Percentiles rank a stretch among this genome's conserved stretches.
phyloP scores from a whole-genome alignment of 1,140 invertebrate genomes.

The Drosophila mauritiana region DNA sequence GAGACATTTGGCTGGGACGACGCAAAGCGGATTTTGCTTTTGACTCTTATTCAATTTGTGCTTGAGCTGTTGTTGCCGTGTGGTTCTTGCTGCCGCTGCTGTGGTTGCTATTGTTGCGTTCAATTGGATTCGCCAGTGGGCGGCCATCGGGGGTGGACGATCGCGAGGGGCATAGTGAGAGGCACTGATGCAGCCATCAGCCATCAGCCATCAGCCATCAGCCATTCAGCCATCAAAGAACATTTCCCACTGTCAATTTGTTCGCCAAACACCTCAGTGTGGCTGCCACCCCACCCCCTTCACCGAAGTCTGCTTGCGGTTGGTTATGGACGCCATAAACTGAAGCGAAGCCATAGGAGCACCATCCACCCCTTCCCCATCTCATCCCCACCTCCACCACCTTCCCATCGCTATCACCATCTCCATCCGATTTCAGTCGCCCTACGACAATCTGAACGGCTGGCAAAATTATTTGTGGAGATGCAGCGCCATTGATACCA shows the following conservation, averaged over 20 bases:
- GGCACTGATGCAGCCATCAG: slow-evolving; percentile 11
- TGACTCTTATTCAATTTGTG: slow-evolving; percentile 79
- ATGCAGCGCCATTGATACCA: slow-evolving; percentile 36
- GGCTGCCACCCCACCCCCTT: background rate
- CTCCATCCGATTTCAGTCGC: background rate
- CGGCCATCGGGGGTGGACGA: background rate
- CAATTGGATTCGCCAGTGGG: slow-evolving; percentile 67
- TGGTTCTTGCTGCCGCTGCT: slow-evolving; percentile 12
- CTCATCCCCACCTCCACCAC: background rate
- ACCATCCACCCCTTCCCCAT: background rate
- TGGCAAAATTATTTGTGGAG: slow-evolving; percentile 35
- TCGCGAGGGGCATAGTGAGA: background rate
- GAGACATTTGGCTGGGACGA: slow-evolving; percentile 29
- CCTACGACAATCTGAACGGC: slow-evolving; percentile 31
- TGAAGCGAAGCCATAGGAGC: slow-evolving; percentile 40
- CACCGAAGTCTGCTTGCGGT: slow-evolving; percentile 16
- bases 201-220: background rate
- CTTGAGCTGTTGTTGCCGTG: slow-evolving; percentile 8
- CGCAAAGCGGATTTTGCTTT: slow-evolving; percentile 77
- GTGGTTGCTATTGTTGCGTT: slow-evolving; percentile 58
- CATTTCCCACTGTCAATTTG: slow-evolving; percentile 40
- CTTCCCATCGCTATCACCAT: background rate
- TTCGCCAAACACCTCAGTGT: slow-evolving; percentile 27
- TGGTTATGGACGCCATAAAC: slow-evolving; percentile 49
- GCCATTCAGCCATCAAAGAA: slow-evolving; percentile 29